Conservation (phyloP, 2,888 invertebrate genomes). For the Incurvaria masculella region DNA sequence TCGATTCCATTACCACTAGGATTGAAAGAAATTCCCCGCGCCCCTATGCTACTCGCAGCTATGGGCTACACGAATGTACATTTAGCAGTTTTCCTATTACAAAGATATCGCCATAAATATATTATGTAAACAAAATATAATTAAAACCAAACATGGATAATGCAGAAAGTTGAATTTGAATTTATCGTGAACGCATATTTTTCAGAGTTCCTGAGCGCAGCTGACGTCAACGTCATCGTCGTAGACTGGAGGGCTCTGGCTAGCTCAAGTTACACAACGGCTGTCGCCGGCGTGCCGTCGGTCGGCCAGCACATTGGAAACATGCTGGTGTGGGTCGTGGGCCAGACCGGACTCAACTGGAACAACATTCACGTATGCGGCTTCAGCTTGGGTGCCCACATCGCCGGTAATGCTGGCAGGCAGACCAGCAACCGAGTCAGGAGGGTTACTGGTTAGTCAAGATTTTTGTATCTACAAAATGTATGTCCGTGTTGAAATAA, state of each 20-base stretch:
- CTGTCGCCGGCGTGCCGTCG: conserved; percentile 24
- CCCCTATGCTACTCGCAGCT: no score
- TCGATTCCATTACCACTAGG: no score
- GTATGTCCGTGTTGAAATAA: no score
- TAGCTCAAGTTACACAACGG: conserved; percentile 23
- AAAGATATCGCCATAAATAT: no score
- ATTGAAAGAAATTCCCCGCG: no score
- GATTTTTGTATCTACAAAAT: background rate
- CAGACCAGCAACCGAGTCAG: conserved; percentile 23
- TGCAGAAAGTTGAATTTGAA: no score
- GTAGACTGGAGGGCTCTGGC: conserved; percentile 30
- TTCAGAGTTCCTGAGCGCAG: conserved; percentile 22
- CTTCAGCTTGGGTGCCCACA: conserved; percentile 32
- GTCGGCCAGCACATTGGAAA: conserved; percentile 28
- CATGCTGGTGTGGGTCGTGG: conserved; percentile 24
- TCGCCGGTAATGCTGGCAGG: conserved; percentile 29
- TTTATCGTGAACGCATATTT: background rate
- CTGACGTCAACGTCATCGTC: conserved; percentile 27
- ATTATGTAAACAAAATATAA: no score
- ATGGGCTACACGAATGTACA: no score
- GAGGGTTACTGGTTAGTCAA: conserved; percentile 25
- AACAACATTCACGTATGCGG: conserved; percentile 28
- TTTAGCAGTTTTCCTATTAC: no score
- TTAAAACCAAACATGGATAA: no score
- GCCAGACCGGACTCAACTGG: conserved; percentile 20